These are phyloP conservation scores for Glossosoma conforme DNA, from an alignment of 1,140 invertebrate genomes.

Conservation along the genomic window DNA sequence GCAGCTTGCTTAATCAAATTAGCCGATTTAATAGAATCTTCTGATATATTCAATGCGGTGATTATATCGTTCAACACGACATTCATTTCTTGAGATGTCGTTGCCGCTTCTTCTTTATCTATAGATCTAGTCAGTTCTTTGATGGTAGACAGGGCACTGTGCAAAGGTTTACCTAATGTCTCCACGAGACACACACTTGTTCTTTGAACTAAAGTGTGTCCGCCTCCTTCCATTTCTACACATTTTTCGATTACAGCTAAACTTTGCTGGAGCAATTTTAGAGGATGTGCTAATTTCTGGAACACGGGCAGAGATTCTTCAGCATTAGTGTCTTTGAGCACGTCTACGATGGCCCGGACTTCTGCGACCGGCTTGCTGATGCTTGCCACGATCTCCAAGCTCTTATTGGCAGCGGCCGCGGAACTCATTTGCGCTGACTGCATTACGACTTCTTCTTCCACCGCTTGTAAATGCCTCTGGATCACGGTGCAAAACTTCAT, in stretches of 20 bases:
- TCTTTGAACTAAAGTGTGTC: conserved; percentile 58
- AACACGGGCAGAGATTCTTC: conserved; percentile 48
- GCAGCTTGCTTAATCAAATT: conserved; percentile 46
- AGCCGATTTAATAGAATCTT: conserved; percentile 48
- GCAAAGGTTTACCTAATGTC: conserved; percentile 50
- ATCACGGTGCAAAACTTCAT: conserved; percentile 32
- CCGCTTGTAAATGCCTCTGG: conserved; percentile 48
- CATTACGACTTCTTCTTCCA: conserved; percentile 56
- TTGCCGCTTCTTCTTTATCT: conserved; percentile 14
- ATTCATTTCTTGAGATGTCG: conserved; percentile 37
- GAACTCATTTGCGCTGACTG: conserved; percentile 60
- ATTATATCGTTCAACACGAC: conserved; percentile 46
- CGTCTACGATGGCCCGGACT: conserved; percentile 55
- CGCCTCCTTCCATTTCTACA: conserved; percentile 58
- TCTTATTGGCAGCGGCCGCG: conserved; percentile 55
- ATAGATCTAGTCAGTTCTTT: conserved; percentile 37
- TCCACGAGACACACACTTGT: conserved; percentile 59
- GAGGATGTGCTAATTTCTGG: conserved; percentile 53
- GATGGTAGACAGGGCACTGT: conserved; percentile 45
- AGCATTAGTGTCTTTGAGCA: conserved; percentile 38
- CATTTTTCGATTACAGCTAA: conserved; percentile 63
- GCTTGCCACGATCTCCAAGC: conserved; percentile 59
- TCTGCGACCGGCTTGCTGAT: conserved; percentile 58
- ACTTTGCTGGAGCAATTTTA: conserved; percentile 58
- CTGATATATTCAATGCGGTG: conserved; percentile 47